Evolutionary conservation across 37 sponge, comb jelly and placozoan species (phyloP).

Genomic region (Crambe crambe): DNA sequence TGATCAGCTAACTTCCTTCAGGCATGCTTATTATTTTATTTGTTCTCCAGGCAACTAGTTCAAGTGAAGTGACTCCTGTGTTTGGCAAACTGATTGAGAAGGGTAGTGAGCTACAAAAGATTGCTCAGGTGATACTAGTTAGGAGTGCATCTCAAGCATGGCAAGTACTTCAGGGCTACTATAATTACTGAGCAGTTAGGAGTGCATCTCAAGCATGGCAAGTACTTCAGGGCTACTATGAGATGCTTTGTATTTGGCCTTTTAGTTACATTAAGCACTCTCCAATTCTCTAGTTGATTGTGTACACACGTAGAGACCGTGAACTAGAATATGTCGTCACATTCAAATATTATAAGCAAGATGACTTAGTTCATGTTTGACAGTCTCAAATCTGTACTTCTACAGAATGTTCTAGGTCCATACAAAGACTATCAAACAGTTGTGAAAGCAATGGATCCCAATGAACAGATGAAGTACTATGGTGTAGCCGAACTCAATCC

Average conservation of each 20-base stretch:
- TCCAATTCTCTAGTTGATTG: too few species aligned
- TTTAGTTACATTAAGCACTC: too few species aligned
- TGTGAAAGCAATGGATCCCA: not conserved
- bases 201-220: too few species aligned
- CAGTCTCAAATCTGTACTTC: too few species aligned
- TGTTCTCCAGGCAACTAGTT: not conserved
- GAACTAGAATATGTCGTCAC: too few species aligned
- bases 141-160: not conserved
- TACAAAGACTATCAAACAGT: constrained; percentile 6
- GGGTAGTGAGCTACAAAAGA: not conserved
- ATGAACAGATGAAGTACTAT: constrained; percentile 9
- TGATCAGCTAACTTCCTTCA: too few species aligned
- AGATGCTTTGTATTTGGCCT: not conserved
- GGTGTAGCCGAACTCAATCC: constrained; percentile 26
- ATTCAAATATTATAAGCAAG: too few species aligned
- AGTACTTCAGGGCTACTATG: not conserved
- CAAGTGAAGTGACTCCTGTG: not conserved
- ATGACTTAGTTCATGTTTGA: too few species aligned
- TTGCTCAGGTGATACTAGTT: not conserved
- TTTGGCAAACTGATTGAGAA: not conserved
- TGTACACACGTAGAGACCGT: too few species aligned
- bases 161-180: not conserved
- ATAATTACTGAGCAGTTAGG: not conserved
- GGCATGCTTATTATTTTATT: too few species aligned
- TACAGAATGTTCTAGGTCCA: constrained; percentile 15